Evolutionary conservation across 92 coral and sea anemone species (phyloP).

Genomic region (Zoanthus sansibaricus): DNA sequence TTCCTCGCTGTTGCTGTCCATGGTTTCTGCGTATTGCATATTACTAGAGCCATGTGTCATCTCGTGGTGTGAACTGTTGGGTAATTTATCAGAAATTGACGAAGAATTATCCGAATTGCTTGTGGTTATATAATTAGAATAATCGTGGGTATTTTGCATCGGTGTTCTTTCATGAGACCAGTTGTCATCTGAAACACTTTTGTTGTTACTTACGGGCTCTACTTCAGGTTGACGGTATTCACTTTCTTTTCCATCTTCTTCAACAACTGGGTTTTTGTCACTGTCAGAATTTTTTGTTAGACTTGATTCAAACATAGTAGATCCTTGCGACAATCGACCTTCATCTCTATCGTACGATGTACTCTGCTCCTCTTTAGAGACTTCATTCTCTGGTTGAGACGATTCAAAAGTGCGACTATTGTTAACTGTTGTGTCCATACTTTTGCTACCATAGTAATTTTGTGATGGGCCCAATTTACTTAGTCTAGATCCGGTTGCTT

Average conservation of each 20-base stretch:
- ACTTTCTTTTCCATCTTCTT: neutral
- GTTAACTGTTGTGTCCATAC: too few relatives aligned
- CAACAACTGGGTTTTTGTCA: neutral
- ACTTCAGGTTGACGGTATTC: conserved; percentile 16
- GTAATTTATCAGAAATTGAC: conserved; percentile 1
- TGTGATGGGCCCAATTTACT: too few relatives aligned
- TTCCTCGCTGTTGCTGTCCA: neutral
- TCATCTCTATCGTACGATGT: neutral
- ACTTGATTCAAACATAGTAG: neutral
- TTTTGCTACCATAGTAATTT: too few relatives aligned
- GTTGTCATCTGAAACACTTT: neutral
- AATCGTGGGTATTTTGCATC: neutral
- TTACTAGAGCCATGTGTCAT: neutral
- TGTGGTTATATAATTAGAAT: neutral
- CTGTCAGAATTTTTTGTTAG: neutral
- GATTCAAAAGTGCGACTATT: too few relatives aligned
- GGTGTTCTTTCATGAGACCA: neutral
- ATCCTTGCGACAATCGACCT: neutral
- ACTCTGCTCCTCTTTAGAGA: neutral
- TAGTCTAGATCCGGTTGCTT: too few relatives aligned
- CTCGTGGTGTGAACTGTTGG: neutral
- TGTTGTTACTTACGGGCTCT: neutral
- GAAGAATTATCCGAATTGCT: neutral
- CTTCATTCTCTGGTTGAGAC: neutral
- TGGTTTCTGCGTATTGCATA: neutral